phyloP scores from a whole-genome alignment of 2,888 invertebrate genomes.

The Liopterus haemorrhoidalis region DNA sequence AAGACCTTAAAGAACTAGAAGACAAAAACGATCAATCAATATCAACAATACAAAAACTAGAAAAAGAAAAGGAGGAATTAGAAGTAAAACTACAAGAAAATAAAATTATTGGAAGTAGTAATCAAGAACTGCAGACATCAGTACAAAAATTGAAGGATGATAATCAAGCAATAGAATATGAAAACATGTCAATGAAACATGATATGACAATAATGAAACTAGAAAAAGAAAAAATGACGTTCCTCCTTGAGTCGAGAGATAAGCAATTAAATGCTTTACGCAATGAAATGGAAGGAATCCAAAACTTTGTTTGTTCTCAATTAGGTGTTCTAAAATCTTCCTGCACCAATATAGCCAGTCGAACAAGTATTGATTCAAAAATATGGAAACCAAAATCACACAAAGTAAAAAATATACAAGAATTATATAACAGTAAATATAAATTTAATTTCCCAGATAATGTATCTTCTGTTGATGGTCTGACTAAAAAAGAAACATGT shows the following conservation, averaged over 20 bases:
- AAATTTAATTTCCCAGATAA: too few species aligned
- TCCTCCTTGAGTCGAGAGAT: conserved; percentile 41
- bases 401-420: too few species aligned
- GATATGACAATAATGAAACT: conserved; percentile 40
- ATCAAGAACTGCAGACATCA: conserved; percentile 36
- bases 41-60: neutral
- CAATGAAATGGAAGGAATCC: conserved; percentile 42
- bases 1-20: conserved; percentile 39
- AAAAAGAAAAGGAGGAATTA: too few species aligned
- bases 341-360: too few species aligned
- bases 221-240: conserved; percentile 43
- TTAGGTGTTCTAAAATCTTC: too few species aligned
- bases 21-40: conserved; percentile 31
- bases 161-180: conserved; percentile 37
- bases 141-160: conserved; percentile 38
- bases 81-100: too few species aligned
- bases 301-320: conserved; percentile 43
- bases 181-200: conserved; percentile 37
- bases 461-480: too few species aligned
- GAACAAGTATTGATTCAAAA: too few species aligned
- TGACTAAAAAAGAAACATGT: too few species aligned
- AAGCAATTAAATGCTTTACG: conserved; percentile 43
- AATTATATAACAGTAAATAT: too few species aligned
- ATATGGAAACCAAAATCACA: too few species aligned
- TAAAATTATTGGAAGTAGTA: conserved; percentile 11